These are phyloP conservation scores for Orthonyx spaldingii DNA, from an alignment of 2,113 vertebrate genomes.

Conservation along the genomic window DNA sequence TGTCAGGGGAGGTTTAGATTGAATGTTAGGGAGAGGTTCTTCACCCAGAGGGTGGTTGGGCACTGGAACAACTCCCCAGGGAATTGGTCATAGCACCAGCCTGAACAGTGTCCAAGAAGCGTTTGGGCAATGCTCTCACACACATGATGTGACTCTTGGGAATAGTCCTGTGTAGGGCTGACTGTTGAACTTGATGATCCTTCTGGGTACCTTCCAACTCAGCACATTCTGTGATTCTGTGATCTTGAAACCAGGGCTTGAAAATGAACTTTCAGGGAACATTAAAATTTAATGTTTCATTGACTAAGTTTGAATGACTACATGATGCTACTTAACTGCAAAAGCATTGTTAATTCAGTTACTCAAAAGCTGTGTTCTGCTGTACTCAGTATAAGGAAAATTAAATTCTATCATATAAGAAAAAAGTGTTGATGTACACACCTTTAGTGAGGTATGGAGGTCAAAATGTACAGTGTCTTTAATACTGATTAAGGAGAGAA, in stretches of 20 bases:
- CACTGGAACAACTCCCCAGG: neutral
- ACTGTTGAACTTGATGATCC: rapidly evolving
- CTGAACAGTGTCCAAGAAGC: neutral
- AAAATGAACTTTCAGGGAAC: neutral
- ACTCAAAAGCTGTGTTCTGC: neutral
- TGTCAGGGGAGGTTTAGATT: neutral
- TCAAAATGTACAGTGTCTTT: neutral
- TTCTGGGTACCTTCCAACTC: neutral
- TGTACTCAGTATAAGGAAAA: neutral
- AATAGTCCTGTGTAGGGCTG: neutral
- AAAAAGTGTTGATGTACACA: neutral
- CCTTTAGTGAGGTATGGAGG: rapidly evolving
- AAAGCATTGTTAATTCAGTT: neutral
- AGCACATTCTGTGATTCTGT: neutral
- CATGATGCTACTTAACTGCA: neutral
- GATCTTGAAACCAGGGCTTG: neutral
- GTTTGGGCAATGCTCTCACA: neutral
- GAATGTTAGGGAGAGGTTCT: neutral
- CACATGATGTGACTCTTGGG: neutral
- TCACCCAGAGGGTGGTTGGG: rapidly evolving
- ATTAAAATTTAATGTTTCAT: neutral
- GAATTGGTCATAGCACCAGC: too few species aligned
- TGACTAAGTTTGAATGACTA: neutral
- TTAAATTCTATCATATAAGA: neutral
- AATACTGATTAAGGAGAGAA: neutral